phyloP scores from a whole-genome alignment of 2,888 invertebrate genomes.

The Apamea epomidion region DNA sequence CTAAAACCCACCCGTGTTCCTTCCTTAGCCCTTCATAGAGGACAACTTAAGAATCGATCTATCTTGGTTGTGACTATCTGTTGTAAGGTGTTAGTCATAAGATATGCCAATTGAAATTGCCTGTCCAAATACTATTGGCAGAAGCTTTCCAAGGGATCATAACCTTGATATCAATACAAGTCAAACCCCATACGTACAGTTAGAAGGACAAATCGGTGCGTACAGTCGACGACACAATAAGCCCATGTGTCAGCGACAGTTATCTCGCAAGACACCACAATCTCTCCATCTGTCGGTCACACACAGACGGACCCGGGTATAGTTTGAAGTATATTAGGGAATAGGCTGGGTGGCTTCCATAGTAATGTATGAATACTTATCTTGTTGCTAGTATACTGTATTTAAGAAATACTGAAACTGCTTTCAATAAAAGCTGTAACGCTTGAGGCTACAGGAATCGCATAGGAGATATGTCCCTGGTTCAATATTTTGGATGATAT shows the following conservation, averaged over 20 bases:
- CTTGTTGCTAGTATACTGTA: background rate
- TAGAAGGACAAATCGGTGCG: conserved; percentile 44
- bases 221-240: conserved; percentile 64
- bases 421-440: background rate
- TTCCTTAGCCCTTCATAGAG: too few species aligned
- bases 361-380: conserved; percentile 21
- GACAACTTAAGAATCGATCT: background rate
- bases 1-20: too few species aligned
- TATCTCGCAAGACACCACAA: conserved; percentile 67
- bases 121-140: conserved; percentile 9
- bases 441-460: background rate
- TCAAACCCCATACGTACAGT: conserved; percentile 27
- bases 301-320: conserved; percentile 55
- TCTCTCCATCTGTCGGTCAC: conserved; percentile 65
- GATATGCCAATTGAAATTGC: background rate
- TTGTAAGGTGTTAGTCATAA: background rate
- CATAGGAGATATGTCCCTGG: fast-evolving
- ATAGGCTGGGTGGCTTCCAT: conserved; percentile 22
- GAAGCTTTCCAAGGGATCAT: conserved; percentile 37
- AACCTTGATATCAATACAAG: conserved; percentile 29
- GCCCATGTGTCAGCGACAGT: conserved; percentile 65
- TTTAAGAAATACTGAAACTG: background rate
- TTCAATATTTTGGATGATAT: background rate
- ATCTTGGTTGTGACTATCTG: background rate
- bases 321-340: conserved; percentile 38